phyloP scores from a whole-genome alignment of 2,797 vertebrate genomes.

The Moxostoma hubbsi region DNA sequence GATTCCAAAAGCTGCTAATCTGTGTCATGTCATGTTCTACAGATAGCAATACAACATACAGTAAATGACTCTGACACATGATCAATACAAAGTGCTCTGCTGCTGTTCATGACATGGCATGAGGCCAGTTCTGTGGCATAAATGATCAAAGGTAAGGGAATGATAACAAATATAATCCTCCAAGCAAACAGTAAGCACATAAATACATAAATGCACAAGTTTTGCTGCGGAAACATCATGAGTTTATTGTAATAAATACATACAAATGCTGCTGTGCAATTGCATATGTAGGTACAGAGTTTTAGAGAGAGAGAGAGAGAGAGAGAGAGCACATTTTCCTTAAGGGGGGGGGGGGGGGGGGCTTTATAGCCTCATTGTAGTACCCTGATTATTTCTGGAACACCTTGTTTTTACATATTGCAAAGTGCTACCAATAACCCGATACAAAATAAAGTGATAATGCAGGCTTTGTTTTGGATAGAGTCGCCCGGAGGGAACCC shows the following conservation, averaged over 20 bases:
- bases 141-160: neutral
- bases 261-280: neutral
- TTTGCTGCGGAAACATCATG: no score
- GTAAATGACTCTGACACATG: constrained; percentile 88
- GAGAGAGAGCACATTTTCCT: no score
- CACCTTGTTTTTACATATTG: neutral
- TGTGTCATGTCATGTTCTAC: constrained; percentile 47
- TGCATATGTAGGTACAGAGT: neutral
- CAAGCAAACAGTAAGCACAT: neutral
- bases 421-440: constrained; percentile 7
- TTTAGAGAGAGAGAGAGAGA: no score
- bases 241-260: no score
- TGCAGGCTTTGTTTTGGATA: constrained; percentile 16
- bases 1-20: constrained; percentile 35
- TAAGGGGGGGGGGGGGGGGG: no score
- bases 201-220: no score
- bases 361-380: no score
- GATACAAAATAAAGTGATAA: constrained; percentile 26
- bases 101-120: constrained; percentile 79
- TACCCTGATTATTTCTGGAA: no score
- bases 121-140: constrained; percentile 63
- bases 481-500: constrained; percentile 15
- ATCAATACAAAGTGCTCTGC: constrained; percentile 87
- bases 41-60: constrained; percentile 69
- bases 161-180: neutral